Conservation (phyloP, 2,797 vertebrate species). For the Kryptolebias ocellatus region DNA sequence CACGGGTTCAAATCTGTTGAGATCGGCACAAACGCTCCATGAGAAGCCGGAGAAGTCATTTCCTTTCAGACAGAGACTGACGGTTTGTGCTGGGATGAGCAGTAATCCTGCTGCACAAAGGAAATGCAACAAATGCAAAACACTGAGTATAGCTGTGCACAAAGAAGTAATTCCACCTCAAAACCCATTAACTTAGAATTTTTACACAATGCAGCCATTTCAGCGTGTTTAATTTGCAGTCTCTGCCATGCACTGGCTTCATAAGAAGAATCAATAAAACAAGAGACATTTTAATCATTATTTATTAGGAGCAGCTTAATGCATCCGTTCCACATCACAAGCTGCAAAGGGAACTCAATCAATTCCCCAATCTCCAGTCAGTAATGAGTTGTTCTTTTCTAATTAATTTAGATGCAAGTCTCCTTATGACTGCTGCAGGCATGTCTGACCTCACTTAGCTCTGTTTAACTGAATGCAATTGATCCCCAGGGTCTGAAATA, state of each 20-base stretch:
- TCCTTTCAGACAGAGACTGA: constrained; percentile 9
- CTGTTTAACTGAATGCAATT: background rate
- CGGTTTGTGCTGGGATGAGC: background rate
- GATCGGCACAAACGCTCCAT: background rate
- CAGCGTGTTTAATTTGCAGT: background rate
- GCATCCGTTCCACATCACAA: constrained; percentile 4
- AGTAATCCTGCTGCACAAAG: background rate
- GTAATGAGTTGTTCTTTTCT: background rate
- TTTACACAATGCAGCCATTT: background rate
- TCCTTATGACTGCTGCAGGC: background rate
- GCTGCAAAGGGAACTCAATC: background rate
- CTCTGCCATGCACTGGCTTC: background rate
- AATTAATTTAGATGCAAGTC: background rate
- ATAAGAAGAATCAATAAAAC: constrained; percentile 6
- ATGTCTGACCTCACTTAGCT: background rate
- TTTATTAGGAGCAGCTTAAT: constrained; percentile 2
- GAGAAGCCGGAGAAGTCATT: background rate
- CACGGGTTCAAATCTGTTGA: constrained; percentile 31
- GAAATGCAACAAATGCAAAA: background rate
- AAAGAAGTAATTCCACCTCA: background rate
- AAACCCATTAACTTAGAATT: background rate
- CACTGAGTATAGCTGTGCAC: background rate
- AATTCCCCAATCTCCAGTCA: background rate
- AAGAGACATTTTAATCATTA: constrained; percentile 10
- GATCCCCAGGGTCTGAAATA: background rate